Conservation (phyloP, 1,140 invertebrate species). For the Apis florea region DNA sequence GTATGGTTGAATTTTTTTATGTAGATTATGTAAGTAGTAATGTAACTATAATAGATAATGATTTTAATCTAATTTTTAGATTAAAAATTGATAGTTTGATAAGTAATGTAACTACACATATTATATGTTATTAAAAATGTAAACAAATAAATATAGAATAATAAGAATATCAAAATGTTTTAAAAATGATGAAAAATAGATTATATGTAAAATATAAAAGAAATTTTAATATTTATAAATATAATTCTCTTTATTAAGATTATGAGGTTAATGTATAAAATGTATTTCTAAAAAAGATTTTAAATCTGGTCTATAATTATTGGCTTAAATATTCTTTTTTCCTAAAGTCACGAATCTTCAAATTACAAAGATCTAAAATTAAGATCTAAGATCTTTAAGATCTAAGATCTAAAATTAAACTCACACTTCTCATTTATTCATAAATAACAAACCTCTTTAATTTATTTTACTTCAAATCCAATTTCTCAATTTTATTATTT, state of each 20-base stretch:
- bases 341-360: neutral
- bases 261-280: no score
- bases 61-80: neutral
- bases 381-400: no score
- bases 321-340: neutral
- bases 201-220: no score
- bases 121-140: no score
- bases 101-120: neutral
- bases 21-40: no score
- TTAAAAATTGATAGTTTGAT: neutral
- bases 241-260: no score
- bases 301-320: no score
- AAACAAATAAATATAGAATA: no score
- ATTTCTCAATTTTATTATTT: conserved; percentile 15
- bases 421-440: neutral
- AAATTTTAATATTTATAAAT: no score
- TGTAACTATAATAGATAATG: no score
- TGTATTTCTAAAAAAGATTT: no score
- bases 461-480: conserved; percentile 13
- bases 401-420: neutral
- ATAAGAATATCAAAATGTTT: neutral
- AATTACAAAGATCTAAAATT: neutral
- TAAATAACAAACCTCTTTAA: neutral
- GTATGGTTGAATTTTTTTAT: neutral
- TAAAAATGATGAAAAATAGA: neutral